Base-by-base conservation (phyloP, 2,888 invertebrate genomes). In the Pomacea canaliculata region DNA sequence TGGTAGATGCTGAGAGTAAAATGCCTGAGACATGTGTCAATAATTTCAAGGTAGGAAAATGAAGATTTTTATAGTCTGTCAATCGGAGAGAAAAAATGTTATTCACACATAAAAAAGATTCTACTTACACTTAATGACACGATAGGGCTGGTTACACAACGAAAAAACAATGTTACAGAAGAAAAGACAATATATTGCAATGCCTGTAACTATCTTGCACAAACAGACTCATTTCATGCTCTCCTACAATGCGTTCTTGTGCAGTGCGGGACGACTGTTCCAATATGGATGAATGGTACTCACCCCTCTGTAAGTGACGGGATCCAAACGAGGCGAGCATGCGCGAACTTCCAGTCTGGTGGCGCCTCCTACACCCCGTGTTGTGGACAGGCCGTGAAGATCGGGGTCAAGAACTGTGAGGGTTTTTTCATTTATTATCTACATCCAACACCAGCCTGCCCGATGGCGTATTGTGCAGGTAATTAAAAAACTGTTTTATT, bases 231-330 rank as follows among this genome's bases (percentile, higher is more conserved):
- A 63, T 12, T 63, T 16, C n/a, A 2, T n/a, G 3, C n/a, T 18
- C n/a, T 60, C 4, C 2, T 60, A 5, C 1, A 60, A 60, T n/a
- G 3, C 18, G 1, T 60, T 2, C 16, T 59, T 13, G 37, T 71
- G 23, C 56, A 73, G 10, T 80, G 80, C 69, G 80, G 80, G 0
- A 80, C 80, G 1, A 73, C 71, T 37, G 74, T 70, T 62, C 80
- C 80, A 18, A 78, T 80, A 23, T 80, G 80, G 80, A 18, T 80
- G 76, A 71, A 63, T 27, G 78, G 80, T 37, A 72, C 68, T 19
- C 71, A 78, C 51, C 80, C 80, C 9, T 63, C 62, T 19, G 59
- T 60, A 2, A 56, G 8, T 49, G 76, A 76, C 2, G 76, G 72
- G n/a, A 72, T 72, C 16, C 68, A 62, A 27, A 72, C 62, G 68